Evolutionary conservation across 1,140 invertebrate species (phyloP), one percentile per base, ranked within the genome.

Genomic region (Prorops nasuta): DNA sequence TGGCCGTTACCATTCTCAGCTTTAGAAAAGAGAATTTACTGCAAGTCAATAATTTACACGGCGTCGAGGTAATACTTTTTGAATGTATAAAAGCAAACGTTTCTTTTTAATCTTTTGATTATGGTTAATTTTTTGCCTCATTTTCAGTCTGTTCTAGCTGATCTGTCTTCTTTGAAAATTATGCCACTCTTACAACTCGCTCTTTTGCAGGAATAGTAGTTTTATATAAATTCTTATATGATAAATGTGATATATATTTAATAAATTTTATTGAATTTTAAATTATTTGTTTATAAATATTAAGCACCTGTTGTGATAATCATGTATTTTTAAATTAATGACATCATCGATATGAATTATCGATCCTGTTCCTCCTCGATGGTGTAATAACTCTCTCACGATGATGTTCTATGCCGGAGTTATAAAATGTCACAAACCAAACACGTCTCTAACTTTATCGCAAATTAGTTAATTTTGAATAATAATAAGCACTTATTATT

Each of bases 1-100:
- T 96, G 19, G 92, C 93, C 1, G 86, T 94, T 4, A 85, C 90
- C 4, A 94, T 97, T 57, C 78, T 98, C n/a, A 90, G 90, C 63
- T 94, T 96, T 61, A 80, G 94, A 6, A 93, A 91, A 70, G 90
- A 93, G 52, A 96, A 94, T 77, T 79, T 96, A n/a, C 82, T 96
- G 75, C 89, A 92, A 82, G 91, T 95, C 2, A 84, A 87, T 56
- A 92, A 87, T 2, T 77, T 90, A 36, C 87, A 89, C 62, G 90
- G 86, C 65, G 86, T 94, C 6, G 93, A 96, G 72, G 85, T 86
- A 72, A 67, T 53, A 42, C 36, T 37, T 41, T 39, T 48, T 37
- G 18, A n/a, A n/a, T n/a, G n/a, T n/a, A n/a, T n/a, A 51, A 39
- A 44, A 52, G 31, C 15, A 16, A 37, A 31, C 7, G 32, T 40